These are phyloP conservation scores for Diarsia mendica DNA, from an alignment of 2,888 invertebrate genomes.

Conservation along the genomic window DNA sequence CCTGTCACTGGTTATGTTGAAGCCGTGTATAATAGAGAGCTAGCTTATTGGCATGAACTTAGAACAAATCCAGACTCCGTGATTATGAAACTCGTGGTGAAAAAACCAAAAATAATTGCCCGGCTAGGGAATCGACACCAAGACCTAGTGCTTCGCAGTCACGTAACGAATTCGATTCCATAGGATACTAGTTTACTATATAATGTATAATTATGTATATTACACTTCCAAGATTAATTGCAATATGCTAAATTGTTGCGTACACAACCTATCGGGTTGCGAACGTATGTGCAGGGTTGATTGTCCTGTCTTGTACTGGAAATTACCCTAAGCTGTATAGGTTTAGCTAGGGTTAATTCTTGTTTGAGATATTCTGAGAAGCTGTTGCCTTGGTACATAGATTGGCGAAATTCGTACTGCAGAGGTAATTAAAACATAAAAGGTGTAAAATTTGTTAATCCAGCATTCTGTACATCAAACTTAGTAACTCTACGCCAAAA, in stretches of 20 bases:
- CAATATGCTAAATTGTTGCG: slow-evolving; percentile 44
- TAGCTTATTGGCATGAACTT: not conserved
- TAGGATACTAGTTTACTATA: not conserved
- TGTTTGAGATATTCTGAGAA: slow-evolving; percentile 10
- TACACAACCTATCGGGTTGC: slow-evolving; percentile 21
- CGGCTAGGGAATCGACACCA: not conserved
- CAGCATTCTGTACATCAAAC: too few species aligned
- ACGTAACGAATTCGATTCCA: not conserved
- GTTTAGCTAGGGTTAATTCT: slow-evolving; percentile 23
- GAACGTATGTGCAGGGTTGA: slow-evolving; percentile 36
- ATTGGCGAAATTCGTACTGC: too few species aligned
- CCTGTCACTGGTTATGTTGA: not conserved
- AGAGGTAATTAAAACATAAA: too few species aligned
- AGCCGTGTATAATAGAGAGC: not conserved
- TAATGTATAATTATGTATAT: too few species aligned
- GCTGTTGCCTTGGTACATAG: not conserved
- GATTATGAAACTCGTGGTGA: not conserved
- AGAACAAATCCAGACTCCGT: not conserved
- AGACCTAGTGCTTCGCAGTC: not conserved
- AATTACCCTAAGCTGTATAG: slow-evolving; percentile 19
- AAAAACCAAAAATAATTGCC: not conserved
- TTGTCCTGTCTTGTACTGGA: slow-evolving; percentile 43
- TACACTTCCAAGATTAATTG: slow-evolving; percentile 39
- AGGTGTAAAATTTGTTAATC: too few species aligned
- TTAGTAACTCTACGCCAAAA: too few species aligned